Evolutionary conservation across 1,140 invertebrate species (phyloP).

Genomic region (Anastrepha obliqua): DNA sequence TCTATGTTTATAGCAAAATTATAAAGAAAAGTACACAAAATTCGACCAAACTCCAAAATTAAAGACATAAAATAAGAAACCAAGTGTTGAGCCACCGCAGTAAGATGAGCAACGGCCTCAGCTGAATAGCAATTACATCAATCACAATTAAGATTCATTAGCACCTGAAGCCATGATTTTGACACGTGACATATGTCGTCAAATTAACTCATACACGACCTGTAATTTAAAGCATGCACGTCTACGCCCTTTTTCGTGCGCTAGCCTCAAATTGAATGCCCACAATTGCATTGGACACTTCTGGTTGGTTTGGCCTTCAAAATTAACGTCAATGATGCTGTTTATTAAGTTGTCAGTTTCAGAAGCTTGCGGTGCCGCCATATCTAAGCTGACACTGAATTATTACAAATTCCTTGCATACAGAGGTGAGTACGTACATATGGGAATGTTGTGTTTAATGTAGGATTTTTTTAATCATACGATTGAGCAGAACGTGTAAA

Average conservation of each 20-base stretch:
- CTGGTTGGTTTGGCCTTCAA: neutral
- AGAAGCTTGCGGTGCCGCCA: neutral
- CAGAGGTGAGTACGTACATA: no score
- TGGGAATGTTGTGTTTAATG: no score
- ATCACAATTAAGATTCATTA: neutral
- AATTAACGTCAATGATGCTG: neutral
- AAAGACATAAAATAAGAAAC: neutral
- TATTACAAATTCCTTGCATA: no score
- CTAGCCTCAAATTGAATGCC: neutral
- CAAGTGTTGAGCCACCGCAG: no score
- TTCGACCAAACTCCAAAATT: neutral
- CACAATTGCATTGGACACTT: neutral
- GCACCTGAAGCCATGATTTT: neutral
- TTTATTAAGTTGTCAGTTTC: constrained; percentile 28
- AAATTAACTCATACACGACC: neutral
- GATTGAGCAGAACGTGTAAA: no score
- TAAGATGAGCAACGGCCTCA: neutral
- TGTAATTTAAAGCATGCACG: neutral
- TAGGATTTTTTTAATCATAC: no score
- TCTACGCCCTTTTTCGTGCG: neutral
- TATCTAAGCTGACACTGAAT: no score
- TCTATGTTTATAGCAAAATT: no score
- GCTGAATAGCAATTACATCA: neutral
- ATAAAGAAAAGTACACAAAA: no score
- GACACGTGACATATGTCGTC: constrained; percentile 10